Evolutionary conservation across 2,888 invertebrate species (phyloP).

Genomic region (Drosophila kokeensis): DNA sequence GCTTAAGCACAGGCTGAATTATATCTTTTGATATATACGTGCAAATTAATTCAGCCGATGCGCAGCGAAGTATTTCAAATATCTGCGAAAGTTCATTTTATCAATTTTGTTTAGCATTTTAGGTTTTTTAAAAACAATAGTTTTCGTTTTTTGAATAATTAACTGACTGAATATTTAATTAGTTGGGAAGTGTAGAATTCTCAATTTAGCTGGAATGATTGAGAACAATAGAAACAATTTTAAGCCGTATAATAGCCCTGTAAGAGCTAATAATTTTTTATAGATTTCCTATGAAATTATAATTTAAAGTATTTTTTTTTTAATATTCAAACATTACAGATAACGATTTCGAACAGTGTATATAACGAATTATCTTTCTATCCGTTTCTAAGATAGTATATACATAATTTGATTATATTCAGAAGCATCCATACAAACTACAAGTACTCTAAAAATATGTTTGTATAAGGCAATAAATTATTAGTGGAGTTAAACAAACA

Average conservation of each 20-base stretch:
- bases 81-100: slow-evolving; percentile 25
- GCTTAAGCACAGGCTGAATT: slow-evolving; percentile 48
- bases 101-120: slow-evolving; percentile 38
- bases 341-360: not conserved
- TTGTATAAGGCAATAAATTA: slow-evolving; percentile 6
- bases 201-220: not conserved
- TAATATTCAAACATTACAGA: not conserved
- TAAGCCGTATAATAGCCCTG: not conserved
- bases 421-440: not conserved
- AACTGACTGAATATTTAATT: slow-evolving; percentile 11
- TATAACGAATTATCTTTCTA: not conserved
- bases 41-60: slow-evolving; percentile 27
- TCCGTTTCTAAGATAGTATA: not conserved
- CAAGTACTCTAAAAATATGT: not conserved
- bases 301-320: not conserved
- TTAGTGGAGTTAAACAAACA: slow-evolving; percentile 1
- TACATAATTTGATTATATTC: not conserved
- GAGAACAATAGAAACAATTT: not conserved
- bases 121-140: slow-evolving; percentile 9
- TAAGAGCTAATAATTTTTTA: not conserved
- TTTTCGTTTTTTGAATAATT: slow-evolving; percentile 36
- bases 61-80: slow-evolving; percentile 9
- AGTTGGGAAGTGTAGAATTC: not conserved
- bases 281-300: too few species aligned
- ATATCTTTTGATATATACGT: slow-evolving; percentile 40